phyloP scores from a whole-genome alignment of 2,797 vertebrate species.

The Dendrocincla tyrannina region DNA sequence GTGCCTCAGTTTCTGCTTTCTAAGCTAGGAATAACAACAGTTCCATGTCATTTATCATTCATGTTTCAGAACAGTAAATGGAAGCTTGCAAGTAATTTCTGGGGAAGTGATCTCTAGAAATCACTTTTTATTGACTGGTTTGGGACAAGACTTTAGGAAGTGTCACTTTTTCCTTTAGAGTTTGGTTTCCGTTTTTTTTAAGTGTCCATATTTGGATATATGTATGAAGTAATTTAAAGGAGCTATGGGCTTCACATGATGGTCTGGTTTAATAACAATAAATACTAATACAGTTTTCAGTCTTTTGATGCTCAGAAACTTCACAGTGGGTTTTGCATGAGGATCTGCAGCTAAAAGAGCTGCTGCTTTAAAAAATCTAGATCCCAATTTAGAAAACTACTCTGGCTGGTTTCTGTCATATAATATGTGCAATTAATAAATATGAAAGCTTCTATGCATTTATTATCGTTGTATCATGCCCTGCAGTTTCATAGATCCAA shows the following conservation, averaged over 20 bases:
- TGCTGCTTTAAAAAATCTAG: slow-evolving; percentile 2
- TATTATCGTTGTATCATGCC: slow-evolving; percentile 11
- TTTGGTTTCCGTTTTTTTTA: background rate
- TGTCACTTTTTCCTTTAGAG: background rate
- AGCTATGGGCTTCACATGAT: background rate
- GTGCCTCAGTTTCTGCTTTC: background rate
- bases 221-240: background rate
- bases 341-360: background rate
- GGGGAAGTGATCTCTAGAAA: background rate
- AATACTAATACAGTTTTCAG: background rate
- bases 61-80: background rate
- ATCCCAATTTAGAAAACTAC: slow-evolving; percentile 37
- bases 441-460: slow-evolving; percentile 43
- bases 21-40: background rate
- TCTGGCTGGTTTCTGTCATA: background rate
- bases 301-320: background rate
- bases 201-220: background rate
- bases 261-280: background rate
- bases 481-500: slow-evolving; percentile 31
- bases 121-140: background rate
- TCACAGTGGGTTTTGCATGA: background rate
- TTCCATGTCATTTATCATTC: background rate
- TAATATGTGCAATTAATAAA: slow-evolving; percentile 49
- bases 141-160: background rate
- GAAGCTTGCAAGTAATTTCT: background rate